phyloP scores from a whole-genome alignment of 2,797 vertebrate genomes.

The Gouania willdenowi region DNA sequence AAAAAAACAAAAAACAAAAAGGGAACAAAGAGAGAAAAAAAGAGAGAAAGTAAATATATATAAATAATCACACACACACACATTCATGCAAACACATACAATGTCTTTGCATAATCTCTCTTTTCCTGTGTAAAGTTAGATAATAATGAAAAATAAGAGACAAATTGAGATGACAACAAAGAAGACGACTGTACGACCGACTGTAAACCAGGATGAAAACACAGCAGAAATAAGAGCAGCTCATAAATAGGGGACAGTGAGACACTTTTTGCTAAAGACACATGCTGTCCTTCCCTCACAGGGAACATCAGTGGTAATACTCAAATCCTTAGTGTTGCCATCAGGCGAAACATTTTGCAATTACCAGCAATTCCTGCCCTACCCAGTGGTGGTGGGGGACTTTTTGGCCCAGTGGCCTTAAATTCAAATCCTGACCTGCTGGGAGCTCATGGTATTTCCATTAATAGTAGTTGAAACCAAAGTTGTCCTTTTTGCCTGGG shows the following conservation, averaged over 20 bases:
- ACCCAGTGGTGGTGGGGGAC: slow-evolving; percentile 2
- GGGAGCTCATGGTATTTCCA: slow-evolving; percentile 54
- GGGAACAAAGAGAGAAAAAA: too few relatives aligned
- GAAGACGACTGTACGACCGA: not conserved
- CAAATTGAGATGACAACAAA: not conserved
- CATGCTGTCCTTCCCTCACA: slow-evolving; percentile 21
- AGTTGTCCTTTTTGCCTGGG: slow-evolving; percentile 32
- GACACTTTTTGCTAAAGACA: slow-evolving; percentile 44
- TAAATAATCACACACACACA: too few relatives aligned
- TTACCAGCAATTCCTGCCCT: slow-evolving; percentile 17
- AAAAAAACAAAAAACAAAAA: not conserved
- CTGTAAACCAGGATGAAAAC: not conserved
- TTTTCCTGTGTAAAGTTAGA: too few relatives aligned
- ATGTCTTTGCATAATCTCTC: too few relatives aligned
- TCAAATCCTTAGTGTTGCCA: slow-evolving; percentile 28
- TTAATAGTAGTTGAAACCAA: slow-evolving; percentile 49
- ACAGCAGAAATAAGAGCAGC: not conserved
- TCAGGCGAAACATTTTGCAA: slow-evolving; percentile 29
- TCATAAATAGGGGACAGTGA: not conserved
- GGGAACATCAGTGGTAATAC: slow-evolving; percentile 28
- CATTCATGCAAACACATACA: too few relatives aligned
- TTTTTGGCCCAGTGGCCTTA: slow-evolving; percentile 14
- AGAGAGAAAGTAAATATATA: too few relatives aligned
- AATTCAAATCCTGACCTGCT: slow-evolving; percentile 25
- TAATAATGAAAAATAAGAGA: not conserved